Evolutionary conservation across 2,113 vertebrate species (phyloP), one percentile per base, ranked within the genome.

Genomic region (Leptosomus discolor): DNA sequence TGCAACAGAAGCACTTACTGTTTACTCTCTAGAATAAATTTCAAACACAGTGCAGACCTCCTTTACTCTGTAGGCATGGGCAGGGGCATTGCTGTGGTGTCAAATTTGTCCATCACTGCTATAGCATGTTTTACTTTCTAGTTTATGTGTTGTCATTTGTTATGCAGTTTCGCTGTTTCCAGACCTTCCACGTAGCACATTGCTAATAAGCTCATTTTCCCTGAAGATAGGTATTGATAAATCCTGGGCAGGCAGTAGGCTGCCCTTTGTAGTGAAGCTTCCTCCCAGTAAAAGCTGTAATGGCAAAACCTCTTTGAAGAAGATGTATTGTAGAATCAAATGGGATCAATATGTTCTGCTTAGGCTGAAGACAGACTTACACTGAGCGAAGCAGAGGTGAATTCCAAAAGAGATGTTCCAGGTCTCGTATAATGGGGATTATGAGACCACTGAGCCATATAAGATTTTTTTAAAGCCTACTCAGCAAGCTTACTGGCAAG

Each of bases 381-480:
- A 43, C 32, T 50, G 73, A 92, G 53, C 8, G 50, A 91, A 87
- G 56, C 69, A 69, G 94, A 87, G 86, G 73, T 94, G 84, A 94
- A 91, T 95, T 95, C 92, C 75, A 69, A 83, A 74, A 88, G 71
- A 88, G 94, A 97, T 97, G 88, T 96, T 96, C 84, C 87, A 94
- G 92, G 74, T 85, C 94, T 95, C 5, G 3, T 97, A 97, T 95
- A 95, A 87, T 63, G 63, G 85, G 63, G 79, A 70, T 96, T 96
- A 97, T 90, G 84, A 90, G 96, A 83, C 80, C 74, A 53, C 78
- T 46, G 94, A 95, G 96, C 65, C 92, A 29, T 65, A 39, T 94
- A 94, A 97, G 90, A 79, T 90, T 87, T 96, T n/a, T 96, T 97
- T 97, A 97, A 95, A 94, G 79, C 75, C 82, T 92, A 92, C 91